phyloP scores from a whole-genome alignment of 1,140 invertebrate species.

The Aphelinus certus region DNA sequence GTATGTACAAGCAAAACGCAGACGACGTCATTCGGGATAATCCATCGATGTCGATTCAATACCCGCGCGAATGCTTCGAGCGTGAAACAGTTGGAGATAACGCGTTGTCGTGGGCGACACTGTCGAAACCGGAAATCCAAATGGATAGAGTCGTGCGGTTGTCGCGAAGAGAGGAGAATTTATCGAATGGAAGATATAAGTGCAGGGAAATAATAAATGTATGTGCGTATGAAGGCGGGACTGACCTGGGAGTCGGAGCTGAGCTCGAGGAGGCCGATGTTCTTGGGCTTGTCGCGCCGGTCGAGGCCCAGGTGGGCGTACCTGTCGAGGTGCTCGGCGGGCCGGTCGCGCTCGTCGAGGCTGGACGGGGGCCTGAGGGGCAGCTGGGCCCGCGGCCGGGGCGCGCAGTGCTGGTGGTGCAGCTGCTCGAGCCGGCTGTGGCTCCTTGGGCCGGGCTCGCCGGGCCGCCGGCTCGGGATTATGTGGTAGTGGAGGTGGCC shows the following conservation, averaged over 20 bases:
- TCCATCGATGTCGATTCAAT: no score
- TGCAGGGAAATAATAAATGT: background rate
- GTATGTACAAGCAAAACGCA: no score
- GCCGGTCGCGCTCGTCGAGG: background rate
- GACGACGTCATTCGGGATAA: no score
- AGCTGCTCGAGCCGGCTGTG: background rate
- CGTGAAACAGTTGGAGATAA: no score
- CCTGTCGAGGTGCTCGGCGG: background rate
- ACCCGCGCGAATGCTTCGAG: no score
- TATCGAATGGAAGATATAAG: no score
- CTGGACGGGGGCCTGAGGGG: background rate
- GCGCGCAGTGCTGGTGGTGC: background rate
- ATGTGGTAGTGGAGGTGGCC: conserved; percentile 34
- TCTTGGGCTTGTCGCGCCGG: conserved; percentile 24
- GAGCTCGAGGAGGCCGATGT: conserved; percentile 19
- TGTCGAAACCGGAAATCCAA: no score
- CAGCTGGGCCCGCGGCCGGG: background rate
- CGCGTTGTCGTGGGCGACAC: no score
- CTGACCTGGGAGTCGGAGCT: conserved; percentile 27
- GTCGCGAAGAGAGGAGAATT: no score
- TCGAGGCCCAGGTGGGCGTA: conserved; percentile 1
- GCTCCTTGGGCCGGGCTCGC: background rate
- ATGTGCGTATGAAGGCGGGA: background rate
- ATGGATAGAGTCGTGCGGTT: no score
- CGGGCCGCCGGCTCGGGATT: conserved; percentile 4